Conservation (phyloP, 2,888 invertebrate species). For the Bombylius discolor region DNA sequence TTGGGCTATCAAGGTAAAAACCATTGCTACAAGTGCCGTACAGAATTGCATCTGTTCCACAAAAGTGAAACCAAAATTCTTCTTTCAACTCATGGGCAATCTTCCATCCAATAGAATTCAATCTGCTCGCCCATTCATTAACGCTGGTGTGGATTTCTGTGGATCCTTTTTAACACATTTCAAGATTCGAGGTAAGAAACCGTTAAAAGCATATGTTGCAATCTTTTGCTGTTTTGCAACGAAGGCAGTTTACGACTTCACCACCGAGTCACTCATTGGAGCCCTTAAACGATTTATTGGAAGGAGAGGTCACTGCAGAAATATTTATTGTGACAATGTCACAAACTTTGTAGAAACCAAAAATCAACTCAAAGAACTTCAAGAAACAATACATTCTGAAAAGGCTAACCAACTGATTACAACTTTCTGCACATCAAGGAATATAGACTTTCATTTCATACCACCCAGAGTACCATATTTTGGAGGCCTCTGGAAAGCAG, state of each 20-base stretch:
- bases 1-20: slow-evolving; percentile 16
- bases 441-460: too few species aligned
- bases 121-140: slow-evolving; percentile 8
- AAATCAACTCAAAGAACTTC: too few species aligned
- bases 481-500: too few species aligned
- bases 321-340: too few species aligned
- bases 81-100: slow-evolving; percentile 18
- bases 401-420: too few species aligned
- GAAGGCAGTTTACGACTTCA: slow-evolving; percentile 11
- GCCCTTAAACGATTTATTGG: slow-evolving; percentile 8
- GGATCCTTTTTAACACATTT: slow-evolving; percentile 7
- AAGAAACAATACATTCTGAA: too few species aligned
- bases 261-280: slow-evolving; percentile 10
- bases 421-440: too few species aligned
- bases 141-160: slow-evolving; percentile 8
- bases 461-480: too few species aligned
- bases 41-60: slow-evolving; percentile 13
- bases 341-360: too few species aligned
- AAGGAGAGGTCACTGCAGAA: too few species aligned
- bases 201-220: slow-evolving; percentile 9
- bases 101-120: slow-evolving; percentile 14
- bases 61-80: slow-evolving; percentile 8
- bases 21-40: slow-evolving; percentile 7
- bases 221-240: slow-evolving; percentile 11
- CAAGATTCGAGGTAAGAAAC: slow-evolving; percentile 3